Base-by-base conservation (phyloP, 2,888 invertebrate genomes). In the Rhorus exstirpatorius region DNA sequence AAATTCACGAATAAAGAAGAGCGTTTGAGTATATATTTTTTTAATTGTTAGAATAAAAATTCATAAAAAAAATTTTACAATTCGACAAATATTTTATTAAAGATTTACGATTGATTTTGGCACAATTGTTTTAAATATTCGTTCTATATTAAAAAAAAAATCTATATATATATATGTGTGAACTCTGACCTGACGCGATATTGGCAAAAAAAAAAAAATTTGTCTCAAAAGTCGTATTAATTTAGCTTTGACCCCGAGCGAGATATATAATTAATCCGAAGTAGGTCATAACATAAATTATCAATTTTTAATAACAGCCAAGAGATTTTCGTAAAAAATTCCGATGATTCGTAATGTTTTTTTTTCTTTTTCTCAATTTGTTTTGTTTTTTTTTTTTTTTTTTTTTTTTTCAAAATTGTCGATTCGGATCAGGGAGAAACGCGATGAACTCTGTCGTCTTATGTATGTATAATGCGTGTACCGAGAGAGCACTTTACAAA, bases 141-240 rank as follows among this genome's bases (percentile, higher is more conserved):
- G n/a, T n/a, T n/a, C n/a, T n/a, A n/a, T n/a, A n/a, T n/a, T n/a
- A n/a, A n/a, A n/a, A n/a, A n/a, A n/a, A n/a, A n/a, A n/a, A n/a
- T n/a, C n/a, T n/a, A n/a, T n/a, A n/a, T n/a, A n/a, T n/a, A n/a
- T n/a, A n/a, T n/a, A n/a, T n/a, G n/a, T n/a, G n/a, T 38, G 72
- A 72, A 67, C 79, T 65, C 17, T 79, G 55, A 49, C 71, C 71
- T 38, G 49, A 35, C 55, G 44, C 55, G 78, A 63, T 51, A 24
- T 51, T 51, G 10, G n/a, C n/a, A n/a, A n/a, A n/a, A n/a, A n/a
- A n/a, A n/a, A 10, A 1, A 1, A 12, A 21, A 10, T 21, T 51
- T 21, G 2, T 21, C 3, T 3, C 49, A 49, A 55, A 31, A n/a
- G 31, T 38, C 38, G n/a, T 60, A 51, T 38, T n/a, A 26, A 35